These are phyloP conservation scores for Eulemur mongoz DNA, from an alignment of 2,797 vertebrate species.

Conservation along the genomic window DNA sequence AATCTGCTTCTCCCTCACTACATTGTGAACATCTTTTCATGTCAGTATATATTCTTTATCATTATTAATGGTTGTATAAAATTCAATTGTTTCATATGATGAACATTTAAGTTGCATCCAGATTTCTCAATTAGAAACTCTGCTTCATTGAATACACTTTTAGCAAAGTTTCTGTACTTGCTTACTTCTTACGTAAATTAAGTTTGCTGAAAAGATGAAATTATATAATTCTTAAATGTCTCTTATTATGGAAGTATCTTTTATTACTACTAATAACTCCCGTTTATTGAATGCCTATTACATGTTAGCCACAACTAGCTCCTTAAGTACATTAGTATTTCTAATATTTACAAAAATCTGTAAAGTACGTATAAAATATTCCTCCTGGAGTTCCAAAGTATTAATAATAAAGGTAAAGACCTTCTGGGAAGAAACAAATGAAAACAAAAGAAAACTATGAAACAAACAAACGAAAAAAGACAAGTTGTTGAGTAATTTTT, in stretches of 20 bases:
- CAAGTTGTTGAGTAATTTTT: neutral
- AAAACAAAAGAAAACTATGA: conserved; percentile 23
- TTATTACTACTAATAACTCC: neutral
- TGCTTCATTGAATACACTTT: neutral
- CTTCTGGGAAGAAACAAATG: neutral
- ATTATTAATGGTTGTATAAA: neutral
- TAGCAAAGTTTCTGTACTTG: conserved; percentile 3
- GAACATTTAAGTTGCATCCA: neutral
- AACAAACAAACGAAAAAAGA: conserved; percentile 29
- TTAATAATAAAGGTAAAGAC: conserved; percentile 48
- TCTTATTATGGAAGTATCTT: neutral
- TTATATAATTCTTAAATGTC: neutral
- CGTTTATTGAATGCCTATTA: neutral
- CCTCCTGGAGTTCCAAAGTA: neutral
- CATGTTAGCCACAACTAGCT: neutral
- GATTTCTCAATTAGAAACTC: conserved; percentile 10
- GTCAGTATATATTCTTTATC: neutral
- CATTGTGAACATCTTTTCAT: neutral
- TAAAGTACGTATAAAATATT: neutral
- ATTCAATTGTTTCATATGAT: neutral
- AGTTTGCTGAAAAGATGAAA: conserved; percentile 39
- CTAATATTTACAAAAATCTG: conserved; percentile 20
- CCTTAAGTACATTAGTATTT: neutral
- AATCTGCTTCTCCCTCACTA: neutral
- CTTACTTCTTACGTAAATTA: neutral